phyloP scores from a whole-genome alignment of 2,888 invertebrate genomes.

The Agonopterix alstromeriana region DNA sequence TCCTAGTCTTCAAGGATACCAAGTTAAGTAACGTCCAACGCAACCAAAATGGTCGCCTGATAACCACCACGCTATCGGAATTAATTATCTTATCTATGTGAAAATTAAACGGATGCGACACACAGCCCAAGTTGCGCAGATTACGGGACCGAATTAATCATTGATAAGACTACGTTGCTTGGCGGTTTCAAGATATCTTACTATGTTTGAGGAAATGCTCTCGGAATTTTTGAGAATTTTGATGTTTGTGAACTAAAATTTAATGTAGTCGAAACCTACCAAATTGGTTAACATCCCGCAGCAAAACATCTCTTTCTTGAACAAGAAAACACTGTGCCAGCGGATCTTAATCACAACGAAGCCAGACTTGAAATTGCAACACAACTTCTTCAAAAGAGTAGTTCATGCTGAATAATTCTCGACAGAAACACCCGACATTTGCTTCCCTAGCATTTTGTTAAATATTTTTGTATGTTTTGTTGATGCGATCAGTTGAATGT shows the following conservation, averaged over 20 bases:
- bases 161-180: slow-evolving; percentile 29
- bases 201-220: not conserved
- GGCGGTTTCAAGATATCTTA: slow-evolving; percentile 4
- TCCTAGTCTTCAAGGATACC: slow-evolving; percentile 15
- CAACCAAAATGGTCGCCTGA: slow-evolving; percentile 28
- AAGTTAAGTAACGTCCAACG: slow-evolving; percentile 16
- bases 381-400: no score
- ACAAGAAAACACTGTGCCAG: not conserved
- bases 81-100: slow-evolving; percentile 58
- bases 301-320: no score
- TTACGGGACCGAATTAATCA: slow-evolving; percentile 57
- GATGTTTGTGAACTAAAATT: no score
- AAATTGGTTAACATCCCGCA: not conserved
- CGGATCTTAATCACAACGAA: not conserved
- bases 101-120: slow-evolving; percentile 54
- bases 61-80: slow-evolving; percentile 39
- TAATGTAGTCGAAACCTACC: no score
- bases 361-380: not conserved
- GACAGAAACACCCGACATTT: not conserved
- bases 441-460: no score
- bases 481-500: slow-evolving; percentile 49
- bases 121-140: slow-evolving; percentile 37
- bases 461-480: slow-evolving; percentile 40
- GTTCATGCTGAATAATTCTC: slow-evolving; percentile 1
- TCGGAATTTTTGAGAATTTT: not conserved